Evolutionary conservation across 2,797 vertebrate species (phyloP), one percentile per base, ranked within the genome.

Genomic region (Anableps anableps): DNA sequence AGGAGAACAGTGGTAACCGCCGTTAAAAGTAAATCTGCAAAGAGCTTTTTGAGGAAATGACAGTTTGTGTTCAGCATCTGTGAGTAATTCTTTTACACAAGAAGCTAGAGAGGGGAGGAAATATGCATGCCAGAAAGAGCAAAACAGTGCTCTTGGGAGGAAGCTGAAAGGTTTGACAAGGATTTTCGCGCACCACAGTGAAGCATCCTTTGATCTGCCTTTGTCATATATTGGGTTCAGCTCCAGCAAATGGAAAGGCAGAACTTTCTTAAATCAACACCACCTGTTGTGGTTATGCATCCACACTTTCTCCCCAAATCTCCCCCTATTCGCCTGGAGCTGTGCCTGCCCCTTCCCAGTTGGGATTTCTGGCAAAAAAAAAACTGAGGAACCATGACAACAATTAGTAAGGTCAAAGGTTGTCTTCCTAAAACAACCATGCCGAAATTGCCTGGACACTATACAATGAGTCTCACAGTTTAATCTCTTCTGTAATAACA

Each of bases 201-300:
- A 91, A 91, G 87, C 86, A 68, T 74, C 81, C 94, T 95, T 95
- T 95, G 94, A 95, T 94, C 91, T 94, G 90, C 83, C 86, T 89
- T 89, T 90, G 93, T 95, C 91, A 90, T 94, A 91, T 92, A 87
- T 89, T 89, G 91, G 90, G 85, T 92, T 93, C 85, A 75, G 88
- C 87, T 91, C 90, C 91, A 94, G 86, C 87, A 41, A 90, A 88
- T 83, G 92, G 89, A 91, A 88, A 92, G 87, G 83, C 91, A 91
- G 87, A 91, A 90, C 90, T 91, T 83, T 88, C 89, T 90, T 93
- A 94, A 95, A 95, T 94, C 88, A 94, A 93, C 94, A 94, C 94
- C 96, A 95, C 94, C 95, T 96, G 94, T 95, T 94, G 93, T 79
- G 90, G 86, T 90, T 87, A 89, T 90, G 88, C 92, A 93, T 94